Evolutionary conservation across 2,888 invertebrate genomes (phyloP), one percentile per base, ranked within the genome.

Genomic region (Eulithis testata): DNA sequence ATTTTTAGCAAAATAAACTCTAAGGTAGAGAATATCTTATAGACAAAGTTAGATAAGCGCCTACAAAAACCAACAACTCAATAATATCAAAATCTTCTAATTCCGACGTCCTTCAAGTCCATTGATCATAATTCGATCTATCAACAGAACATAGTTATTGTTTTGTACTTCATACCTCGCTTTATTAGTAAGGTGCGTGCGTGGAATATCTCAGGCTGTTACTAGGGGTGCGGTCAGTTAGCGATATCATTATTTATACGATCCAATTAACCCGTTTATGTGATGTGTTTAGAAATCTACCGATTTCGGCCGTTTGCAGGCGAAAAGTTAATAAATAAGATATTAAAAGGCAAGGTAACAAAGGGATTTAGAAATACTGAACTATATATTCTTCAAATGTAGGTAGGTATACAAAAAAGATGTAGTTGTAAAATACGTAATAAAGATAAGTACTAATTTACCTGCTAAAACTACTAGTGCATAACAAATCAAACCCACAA

Each of bases 171-270:
- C 86, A 87, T 90, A 85, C 81, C 87, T 87, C 81, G 85, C 79
- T 87, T 90, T 90, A 91, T 91, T 91, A 91, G 88, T 71, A 68
- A 73, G 72, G 82, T 76, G 79, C 91, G 91, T 91, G 91, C 81
- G 76, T 73, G 73, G 89, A 87, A 90, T 91, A 83, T 75, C 78
- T 70, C 73, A 75, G 76, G n/a, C 45, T 66, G 69, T 77, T 71
- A 76, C 71, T 69, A 68, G 71, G 76, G 71, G 75, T 68, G 78
- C 75, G 76, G 75, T 75, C 70, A 72, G 75, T 71, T 76, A 73
- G 75, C 52, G 12, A 71, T 77, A 78, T 78, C 74, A 83, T 84
- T 86, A 82, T 86, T 86, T 83, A 86, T 85, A 79, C 78, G 77
- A 80, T 85, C 76, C 80, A 77, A 81, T 86, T 83, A 86, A 86